Evolutionary conservation across 1,140 invertebrate genomes (phyloP).

Genomic region (Heterodera schachtii): DNA sequence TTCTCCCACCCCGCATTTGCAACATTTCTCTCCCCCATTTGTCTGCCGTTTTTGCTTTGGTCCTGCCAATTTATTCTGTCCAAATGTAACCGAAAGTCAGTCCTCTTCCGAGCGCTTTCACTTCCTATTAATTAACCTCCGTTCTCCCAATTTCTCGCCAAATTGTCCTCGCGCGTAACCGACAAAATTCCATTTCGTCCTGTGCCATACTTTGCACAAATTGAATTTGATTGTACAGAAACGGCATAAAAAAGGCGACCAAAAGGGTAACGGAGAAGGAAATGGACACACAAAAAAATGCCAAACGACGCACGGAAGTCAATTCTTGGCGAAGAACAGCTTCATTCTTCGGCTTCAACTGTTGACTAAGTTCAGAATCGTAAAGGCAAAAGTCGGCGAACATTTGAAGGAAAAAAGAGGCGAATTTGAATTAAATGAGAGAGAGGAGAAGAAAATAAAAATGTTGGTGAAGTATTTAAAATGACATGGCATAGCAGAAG

Average conservation of each 20-base stretch:
- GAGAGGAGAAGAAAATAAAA: not conserved
- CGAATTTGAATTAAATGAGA: not conserved
- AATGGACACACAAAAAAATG: slow-evolving; percentile 19
- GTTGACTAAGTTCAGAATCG: not conserved
- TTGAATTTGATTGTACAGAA: slow-evolving; percentile 27
- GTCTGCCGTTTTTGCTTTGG: slow-evolving; percentile 21
- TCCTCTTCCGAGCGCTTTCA: too few species aligned
- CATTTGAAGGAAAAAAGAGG: not conserved
- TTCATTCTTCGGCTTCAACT: not conserved
- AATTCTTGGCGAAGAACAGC: slow-evolving; percentile 3
- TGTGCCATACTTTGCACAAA: slow-evolving; percentile 26
- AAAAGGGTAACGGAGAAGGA: slow-evolving; percentile 7
- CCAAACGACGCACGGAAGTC: slow-evolving; percentile 14
- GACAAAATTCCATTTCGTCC: slow-evolving; percentile 32
- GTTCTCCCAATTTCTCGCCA: slow-evolving; percentile 32
- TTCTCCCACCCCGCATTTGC: slow-evolving; percentile 12
- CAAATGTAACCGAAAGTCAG: too few species aligned
- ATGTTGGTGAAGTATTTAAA: not conserved
- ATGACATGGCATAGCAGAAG: not conserved
- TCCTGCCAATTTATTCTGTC: not conserved
- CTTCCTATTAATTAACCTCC: slow-evolving; percentile 3
- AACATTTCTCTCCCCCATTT: slow-evolving; percentile 12
- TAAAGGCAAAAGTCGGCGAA: not conserved
- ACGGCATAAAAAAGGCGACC: slow-evolving; percentile 17
- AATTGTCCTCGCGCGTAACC: slow-evolving; percentile 13